These are phyloP conservation scores for Aspidiotus rigidus DNA, from an alignment of 2,888 invertebrate species.

Conservation along the genomic window DNA sequence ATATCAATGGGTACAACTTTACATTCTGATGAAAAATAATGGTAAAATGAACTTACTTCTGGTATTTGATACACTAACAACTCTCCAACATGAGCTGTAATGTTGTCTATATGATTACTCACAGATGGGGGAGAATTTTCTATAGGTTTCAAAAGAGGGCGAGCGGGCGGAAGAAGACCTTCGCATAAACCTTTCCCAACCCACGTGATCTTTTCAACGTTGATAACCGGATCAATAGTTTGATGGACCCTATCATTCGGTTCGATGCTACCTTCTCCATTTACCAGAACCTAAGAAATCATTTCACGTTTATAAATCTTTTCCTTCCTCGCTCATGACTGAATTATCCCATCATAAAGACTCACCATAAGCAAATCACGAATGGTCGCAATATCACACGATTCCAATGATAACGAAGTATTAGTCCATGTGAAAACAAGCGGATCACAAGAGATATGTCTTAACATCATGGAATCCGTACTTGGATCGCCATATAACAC, in stretches of 20 bases:
- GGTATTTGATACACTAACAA: slow-evolving; percentile 73
- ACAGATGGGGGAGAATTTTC: slow-evolving; percentile 67
- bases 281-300: slow-evolving; percentile 43
- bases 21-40: not conserved
- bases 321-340: not conserved
- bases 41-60: slow-evolving; percentile 48
- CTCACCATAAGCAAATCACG: slow-evolving; percentile 57
- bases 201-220: slow-evolving; percentile 56
- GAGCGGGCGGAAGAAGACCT: slow-evolving; percentile 44
- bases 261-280: slow-evolving; percentile 37
- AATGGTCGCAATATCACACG: slow-evolving; percentile 68
- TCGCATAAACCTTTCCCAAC: slow-evolving; percentile 61
- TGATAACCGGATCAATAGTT: slow-evolving; percentile 37
- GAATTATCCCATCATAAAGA: not conserved
- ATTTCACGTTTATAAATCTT: not conserved
- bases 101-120: slow-evolving; percentile 73
- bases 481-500: slow-evolving; percentile 43
- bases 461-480: slow-evolving; percentile 58
- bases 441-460: slow-evolving; percentile 41
- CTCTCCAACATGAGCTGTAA: slow-evolving; percentile 73
- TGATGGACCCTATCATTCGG: slow-evolving; percentile 56
- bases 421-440: slow-evolving; percentile 75
- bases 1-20: not conserved
- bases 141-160: slow-evolving; percentile 43
- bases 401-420: slow-evolving; percentile 66